These are phyloP conservation scores for Micrastur ruficollis DNA, from an alignment of 2,797 vertebrate species.

Conservation along the genomic window DNA sequence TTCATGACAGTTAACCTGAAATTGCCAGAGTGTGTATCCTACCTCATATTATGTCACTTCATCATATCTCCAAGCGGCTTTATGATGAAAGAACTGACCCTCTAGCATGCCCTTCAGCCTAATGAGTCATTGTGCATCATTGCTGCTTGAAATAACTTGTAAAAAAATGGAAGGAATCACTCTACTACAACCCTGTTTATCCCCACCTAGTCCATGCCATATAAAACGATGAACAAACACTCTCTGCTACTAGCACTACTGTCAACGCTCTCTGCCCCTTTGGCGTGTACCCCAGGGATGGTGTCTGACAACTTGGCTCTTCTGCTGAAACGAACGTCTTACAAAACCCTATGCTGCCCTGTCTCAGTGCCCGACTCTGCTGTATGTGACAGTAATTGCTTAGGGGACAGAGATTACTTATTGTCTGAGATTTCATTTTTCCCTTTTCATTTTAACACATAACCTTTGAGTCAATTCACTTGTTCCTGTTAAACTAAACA, in stretches of 20 bases:
- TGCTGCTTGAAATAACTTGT: background rate
- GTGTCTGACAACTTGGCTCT: background rate
- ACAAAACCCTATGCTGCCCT: background rate
- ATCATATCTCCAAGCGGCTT: background rate
- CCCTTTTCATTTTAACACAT: background rate
- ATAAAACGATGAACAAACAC: background rate
- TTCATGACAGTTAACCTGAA: background rate
- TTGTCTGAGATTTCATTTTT: background rate
- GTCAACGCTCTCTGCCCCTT: background rate
- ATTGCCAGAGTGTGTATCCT: background rate
- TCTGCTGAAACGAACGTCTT: background rate
- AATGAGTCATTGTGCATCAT: background rate
- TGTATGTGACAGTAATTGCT: background rate
- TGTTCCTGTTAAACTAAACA: background rate
- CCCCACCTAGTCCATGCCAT: background rate
- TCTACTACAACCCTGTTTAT: background rate
- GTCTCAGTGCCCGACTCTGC: background rate
- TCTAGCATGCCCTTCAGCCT: background rate
- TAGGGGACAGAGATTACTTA: background rate
- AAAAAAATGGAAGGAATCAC: background rate
- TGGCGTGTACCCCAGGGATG: background rate
- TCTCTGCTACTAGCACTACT: background rate
- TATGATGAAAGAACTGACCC: conserved; percentile 26
- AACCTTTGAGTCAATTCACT: background rate
- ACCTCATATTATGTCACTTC: conserved; percentile 23